phyloP scores from a whole-genome alignment of 1,140 invertebrate species.

The Brachionus calyciflorus region DNA sequence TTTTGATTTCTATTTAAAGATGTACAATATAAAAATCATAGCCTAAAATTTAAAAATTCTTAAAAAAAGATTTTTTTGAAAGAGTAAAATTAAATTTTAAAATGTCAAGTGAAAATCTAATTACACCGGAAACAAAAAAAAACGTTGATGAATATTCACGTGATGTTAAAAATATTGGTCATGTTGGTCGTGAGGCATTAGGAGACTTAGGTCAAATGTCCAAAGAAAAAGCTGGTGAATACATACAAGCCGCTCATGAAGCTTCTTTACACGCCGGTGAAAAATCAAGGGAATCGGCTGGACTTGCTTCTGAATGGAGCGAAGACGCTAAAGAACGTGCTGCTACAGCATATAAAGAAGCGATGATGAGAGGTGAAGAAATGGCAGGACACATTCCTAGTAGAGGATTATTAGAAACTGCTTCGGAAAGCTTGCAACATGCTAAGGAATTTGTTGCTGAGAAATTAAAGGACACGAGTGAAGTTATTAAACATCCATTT shows the following conservation, averaged over 20 bases:
- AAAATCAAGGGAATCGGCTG: background rate
- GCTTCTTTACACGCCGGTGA: background rate
- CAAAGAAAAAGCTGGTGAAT: slow-evolving; percentile 15
- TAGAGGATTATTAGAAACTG: background rate
- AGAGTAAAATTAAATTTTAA: background rate
- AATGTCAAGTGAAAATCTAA: background rate
- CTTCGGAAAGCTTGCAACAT: background rate
- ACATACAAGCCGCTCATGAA: background rate
- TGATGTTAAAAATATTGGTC: too few species aligned
- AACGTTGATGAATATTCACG: background rate
- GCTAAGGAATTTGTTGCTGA: background rate
- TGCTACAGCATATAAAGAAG: background rate
- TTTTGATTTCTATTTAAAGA: too few species aligned
- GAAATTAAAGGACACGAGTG: background rate
- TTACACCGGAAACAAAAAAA: slow-evolving; percentile 1
- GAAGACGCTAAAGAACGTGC: slow-evolving; percentile 5
- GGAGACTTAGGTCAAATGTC: background rate
- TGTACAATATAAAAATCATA: too few species aligned
- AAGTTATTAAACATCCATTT: background rate
- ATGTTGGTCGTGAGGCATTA: too few species aligned
- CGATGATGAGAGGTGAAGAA: background rate
- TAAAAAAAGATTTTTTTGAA: too few species aligned
- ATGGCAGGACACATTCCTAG: background rate
- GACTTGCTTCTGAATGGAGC: background rate
- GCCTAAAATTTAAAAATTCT: too few species aligned